Base-by-base conservation (phyloP, 1,140 invertebrate genomes). In the Calliopsis andreniformis region DNA sequence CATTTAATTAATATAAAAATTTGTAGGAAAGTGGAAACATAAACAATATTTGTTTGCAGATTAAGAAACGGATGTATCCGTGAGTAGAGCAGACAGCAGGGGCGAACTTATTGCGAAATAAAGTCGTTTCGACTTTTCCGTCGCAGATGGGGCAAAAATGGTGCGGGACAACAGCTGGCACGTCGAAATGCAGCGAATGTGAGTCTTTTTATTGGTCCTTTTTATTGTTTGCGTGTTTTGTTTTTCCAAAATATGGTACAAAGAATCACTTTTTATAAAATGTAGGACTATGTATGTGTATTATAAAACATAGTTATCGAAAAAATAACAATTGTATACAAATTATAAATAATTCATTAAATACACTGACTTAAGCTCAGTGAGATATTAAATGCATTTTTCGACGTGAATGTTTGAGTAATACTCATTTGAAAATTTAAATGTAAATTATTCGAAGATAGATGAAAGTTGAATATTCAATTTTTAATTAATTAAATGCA, bases 191-290 rank as follows among this genome's bases (percentile, higher is more conserved):
- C 2, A 7, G 18, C 18, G 30, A 63, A n/a, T 35, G 32, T n/a
- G 64, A 20, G 32, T 67, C 7, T 32, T 28, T 10, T 53, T 53
- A 28, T 47, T 62, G n/a, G 1, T 28, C 1, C 0, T 62, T 39
- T 25, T 61, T 61, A 61, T 61, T 59, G 32, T 3, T 39, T 39
- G 28, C 28, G 20, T 49, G 47, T 20, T 47, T 18, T n/a, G 7
- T n/a, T 49, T 39, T 59, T 20, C 23, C 20, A 25, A 61, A 61
- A 14, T 61, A 61, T 20, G 58, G 58, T 61, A 25, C 39, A 61
- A 61, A 28, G 58, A 56, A 5, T 42, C 35, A 16, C 58, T 18
- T 39, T n/a, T 25, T 14, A 3, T 42, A 7, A 43, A 14, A 61
- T 7, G 16, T 56, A n/a, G n/a, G n/a, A n/a, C n/a, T n/a, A n/a